These are phyloP conservation scores for Urophycis tenuis DNA, from an alignment of 2,797 vertebrate genomes.

Conservation along the genomic window DNA sequence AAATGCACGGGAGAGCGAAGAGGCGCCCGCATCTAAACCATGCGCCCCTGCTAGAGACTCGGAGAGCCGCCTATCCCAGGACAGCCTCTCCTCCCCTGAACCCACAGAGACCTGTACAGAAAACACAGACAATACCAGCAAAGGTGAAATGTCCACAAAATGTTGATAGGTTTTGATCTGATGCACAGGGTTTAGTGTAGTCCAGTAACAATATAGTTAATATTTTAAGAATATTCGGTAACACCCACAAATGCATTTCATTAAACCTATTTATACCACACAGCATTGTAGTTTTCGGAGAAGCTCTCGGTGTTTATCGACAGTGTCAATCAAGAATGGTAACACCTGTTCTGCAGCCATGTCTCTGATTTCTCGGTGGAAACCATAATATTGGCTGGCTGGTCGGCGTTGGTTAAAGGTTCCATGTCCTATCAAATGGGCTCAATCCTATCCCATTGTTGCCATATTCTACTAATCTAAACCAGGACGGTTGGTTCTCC, in stretches of 20 bases:
- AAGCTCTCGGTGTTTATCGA: background rate
- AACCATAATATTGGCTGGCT: conserved; percentile 28
- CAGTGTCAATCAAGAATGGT: conserved; percentile 10
- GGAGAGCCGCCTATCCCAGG: conserved; percentile 83
- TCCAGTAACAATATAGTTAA: too few relatives aligned
- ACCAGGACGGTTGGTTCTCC: background rate
- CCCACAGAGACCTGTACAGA: conserved; percentile 79
- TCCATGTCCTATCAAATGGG: conserved; percentile 44
- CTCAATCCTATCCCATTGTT: background rate
- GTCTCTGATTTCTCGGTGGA: conserved; percentile 21
- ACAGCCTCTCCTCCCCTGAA: conserved; percentile 85
- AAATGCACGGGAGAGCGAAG: conserved; percentile 78
- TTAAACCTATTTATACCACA: background rate
- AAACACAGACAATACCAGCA: conserved; percentile 79
- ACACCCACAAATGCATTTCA: background rate
- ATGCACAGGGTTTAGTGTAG: background rate
- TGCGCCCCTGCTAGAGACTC: conserved; percentile 72
- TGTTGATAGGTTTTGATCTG: background rate
- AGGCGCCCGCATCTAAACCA: conserved; percentile 71
- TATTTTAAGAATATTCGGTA: background rate
- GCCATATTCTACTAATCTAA: background rate
- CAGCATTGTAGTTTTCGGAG: background rate
- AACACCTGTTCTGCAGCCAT: conserved; percentile 18
- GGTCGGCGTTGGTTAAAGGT: conserved; percentile 13
- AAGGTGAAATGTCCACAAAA: conserved; percentile 76